Evolutionary conservation across 2,113 vertebrate genomes (phyloP), one percentile per base, ranked within the genome.

Genomic region (Conger conger): DNA sequence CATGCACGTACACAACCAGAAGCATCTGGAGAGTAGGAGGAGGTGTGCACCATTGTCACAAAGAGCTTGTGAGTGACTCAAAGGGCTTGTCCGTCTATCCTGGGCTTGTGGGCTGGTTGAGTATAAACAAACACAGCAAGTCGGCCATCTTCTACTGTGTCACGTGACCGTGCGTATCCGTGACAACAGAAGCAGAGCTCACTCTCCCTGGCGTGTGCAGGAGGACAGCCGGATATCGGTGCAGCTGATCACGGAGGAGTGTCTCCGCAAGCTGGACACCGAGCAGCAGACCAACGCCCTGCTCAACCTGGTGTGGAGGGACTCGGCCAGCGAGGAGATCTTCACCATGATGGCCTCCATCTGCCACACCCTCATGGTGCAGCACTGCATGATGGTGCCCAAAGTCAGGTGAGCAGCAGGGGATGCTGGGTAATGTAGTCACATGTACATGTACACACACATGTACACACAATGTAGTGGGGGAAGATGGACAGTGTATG

Each of bases 321-420:
- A 99, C 89, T 97, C 98, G 0, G 98, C 97, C 86, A 97, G 97
- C 27, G 98, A 99, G 90, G 98, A 99, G 82, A 95, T 99, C 35
- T 95, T 95, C 90, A 95, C 95, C 76, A 94, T 94, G 95, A 95
- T 95, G 98, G 98, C 98, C 0, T 97, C 97, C 27, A 95, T 99
- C 92, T 99, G 98, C 92, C 98, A 99, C 94, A 99, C 97, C 0
- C 94, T 99, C 2, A 99, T 99, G 98, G 98, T 99, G 78, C 98
- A 99, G 90, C 98, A 99, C 89, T 97, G 97, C 84, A 97, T 99
- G 94, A 96, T 98, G 97, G 98, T 99, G 92, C 98, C 98, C 73
- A 97, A 95, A 96, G 98, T 99, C 95, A 99, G 98, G 98, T 94
- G 92, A 93, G 93, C 91, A 82, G 53, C 5, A 18, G 20, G 57